Evolutionary conservation across 2,113 vertebrate species (phyloP).

Genomic region (Poecile atricapillus): DNA sequence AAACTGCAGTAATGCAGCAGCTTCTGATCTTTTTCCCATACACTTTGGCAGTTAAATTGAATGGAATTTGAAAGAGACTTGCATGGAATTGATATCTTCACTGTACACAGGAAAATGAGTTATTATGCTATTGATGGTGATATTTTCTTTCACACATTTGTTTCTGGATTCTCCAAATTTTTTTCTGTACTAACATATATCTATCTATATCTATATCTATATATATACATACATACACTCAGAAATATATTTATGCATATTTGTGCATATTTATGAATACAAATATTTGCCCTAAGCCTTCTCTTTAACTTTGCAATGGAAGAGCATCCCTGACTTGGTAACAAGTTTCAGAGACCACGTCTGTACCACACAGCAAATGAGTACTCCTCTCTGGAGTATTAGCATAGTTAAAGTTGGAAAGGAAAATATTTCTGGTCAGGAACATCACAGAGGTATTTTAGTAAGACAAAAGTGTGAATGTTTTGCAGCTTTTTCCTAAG

Average conservation of each 20-base stretch:
- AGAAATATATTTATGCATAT: not conserved
- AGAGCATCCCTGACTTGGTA: not conserved
- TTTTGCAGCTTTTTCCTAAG: not conserved
- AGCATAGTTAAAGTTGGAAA: not conserved
- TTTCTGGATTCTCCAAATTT: not conserved
- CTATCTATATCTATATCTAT: accelerated
- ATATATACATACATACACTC: not conserved
- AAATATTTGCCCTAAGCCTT: not conserved
- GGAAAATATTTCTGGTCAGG: not conserved
- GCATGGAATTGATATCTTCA: not conserved
- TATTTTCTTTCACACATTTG: not conserved
- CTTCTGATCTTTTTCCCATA: not conserved
- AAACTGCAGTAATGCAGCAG: not conserved
- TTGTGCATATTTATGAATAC: not conserved
- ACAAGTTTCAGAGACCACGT: not conserved
- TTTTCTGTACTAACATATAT: not conserved
- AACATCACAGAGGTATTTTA: not conserved
- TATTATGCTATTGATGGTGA: not conserved
- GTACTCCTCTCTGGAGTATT: not conserved
- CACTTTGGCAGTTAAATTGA: not conserved
- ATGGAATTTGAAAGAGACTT: not conserved
- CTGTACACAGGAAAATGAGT: not conserved
- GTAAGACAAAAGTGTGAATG: not conserved
- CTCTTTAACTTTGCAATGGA: not conserved
- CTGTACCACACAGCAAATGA: not conserved